Evolutionary conservation across 2,113 vertebrate genomes (phyloP).

Genomic region (Psephotus haematonotus): DNA sequence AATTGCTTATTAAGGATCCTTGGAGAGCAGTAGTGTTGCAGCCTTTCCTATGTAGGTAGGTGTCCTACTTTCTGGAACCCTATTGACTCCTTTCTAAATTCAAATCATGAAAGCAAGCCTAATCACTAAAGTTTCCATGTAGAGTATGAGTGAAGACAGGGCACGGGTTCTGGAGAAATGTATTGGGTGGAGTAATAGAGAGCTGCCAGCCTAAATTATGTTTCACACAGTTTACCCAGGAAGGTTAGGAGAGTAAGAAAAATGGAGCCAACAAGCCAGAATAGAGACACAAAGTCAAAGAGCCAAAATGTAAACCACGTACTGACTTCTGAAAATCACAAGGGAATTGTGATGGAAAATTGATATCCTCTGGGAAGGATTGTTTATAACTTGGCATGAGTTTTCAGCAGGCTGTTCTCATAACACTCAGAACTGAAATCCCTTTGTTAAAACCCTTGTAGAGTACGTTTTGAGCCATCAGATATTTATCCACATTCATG

Average conservation of each 20-base stretch:
- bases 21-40: neutral
- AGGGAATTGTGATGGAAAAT: neutral
- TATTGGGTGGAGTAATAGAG: neutral
- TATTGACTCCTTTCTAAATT: neutral
- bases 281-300: neutral
- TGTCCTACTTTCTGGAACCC: neutral
- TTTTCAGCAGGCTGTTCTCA: slow-evolving; percentile 3
- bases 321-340: slow-evolving; percentile 2
- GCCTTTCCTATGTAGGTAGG: neutral
- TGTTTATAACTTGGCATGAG: slow-evolving; percentile 24
- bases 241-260: neutral
- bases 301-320: neutral
- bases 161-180: neutral
- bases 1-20: neutral
- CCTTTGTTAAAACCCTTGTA: neutral
- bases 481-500: neutral
- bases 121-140: neutral
- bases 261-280: neutral
- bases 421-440: neutral
- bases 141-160: neutral
- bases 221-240: neutral
- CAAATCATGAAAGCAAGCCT: neutral
- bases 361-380: neutral
- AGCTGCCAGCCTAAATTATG: slow-evolving; percentile 14
- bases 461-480: neutral